Evolutionary conservation across 2,797 vertebrate species (phyloP).

Genomic region (Pelodytes ibericus): DNA sequence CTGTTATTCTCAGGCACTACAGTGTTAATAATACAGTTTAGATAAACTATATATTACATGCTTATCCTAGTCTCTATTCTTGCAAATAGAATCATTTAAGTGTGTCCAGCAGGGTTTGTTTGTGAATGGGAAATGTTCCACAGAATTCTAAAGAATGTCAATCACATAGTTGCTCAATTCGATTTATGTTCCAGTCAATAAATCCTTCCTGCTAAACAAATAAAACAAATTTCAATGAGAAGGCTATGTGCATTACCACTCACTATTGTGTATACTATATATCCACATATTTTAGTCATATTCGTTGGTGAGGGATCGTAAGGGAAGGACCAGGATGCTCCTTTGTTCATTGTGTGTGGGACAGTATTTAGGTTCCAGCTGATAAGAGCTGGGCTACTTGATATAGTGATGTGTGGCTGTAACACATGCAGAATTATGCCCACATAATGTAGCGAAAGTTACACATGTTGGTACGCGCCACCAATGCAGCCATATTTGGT

Average conservation of each 20-base stretch:
- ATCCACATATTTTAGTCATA: not conserved
- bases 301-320: too few relatives aligned
- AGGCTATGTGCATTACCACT: not conserved
- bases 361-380: too few relatives aligned
- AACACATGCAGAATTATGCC: too few relatives aligned
- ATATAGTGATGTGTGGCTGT: too few relatives aligned
- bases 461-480: too few relatives aligned
- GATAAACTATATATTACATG: not conserved
- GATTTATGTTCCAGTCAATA: conserved; percentile 12
- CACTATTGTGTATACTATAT: not conserved
- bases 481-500: too few relatives aligned
- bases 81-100: conserved; percentile 19
- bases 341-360: too few relatives aligned
- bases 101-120: conserved; percentile 20
- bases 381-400: too few relatives aligned
- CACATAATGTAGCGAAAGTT: too few relatives aligned
- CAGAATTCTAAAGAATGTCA: too few relatives aligned
- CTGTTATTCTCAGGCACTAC: not conserved
- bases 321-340: too few relatives aligned
- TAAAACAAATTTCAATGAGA: not conserved
- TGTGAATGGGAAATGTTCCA: conserved; percentile 29
- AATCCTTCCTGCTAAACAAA: conserved; percentile 1
- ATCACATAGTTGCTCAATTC: not conserved
- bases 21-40: not conserved
- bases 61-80: not conserved